phyloP scores from a whole-genome alignment of 2,113 vertebrate species.

The Oncorhynchus clarkii region DNA sequence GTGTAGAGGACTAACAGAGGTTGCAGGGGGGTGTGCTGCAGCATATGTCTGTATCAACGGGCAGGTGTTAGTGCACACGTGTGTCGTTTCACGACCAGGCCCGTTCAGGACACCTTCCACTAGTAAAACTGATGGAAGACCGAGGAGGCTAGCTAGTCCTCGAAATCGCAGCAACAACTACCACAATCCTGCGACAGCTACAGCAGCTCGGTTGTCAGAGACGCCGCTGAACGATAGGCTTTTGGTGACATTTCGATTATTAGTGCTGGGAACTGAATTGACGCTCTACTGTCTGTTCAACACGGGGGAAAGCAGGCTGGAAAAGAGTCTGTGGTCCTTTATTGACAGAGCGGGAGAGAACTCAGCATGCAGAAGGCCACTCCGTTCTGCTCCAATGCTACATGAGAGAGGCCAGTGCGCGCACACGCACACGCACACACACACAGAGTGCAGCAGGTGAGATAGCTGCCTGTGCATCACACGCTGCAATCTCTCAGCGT shows the following conservation, averaged over 20 bases:
- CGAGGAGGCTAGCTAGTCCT: too few species aligned
- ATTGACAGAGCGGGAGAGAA: slow-evolving; percentile 69
- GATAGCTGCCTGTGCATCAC: slow-evolving; percentile 77
- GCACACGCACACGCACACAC: slow-evolving; percentile 34
- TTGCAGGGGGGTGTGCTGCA: not conserved
- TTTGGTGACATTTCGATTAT: too few species aligned
- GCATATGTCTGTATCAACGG: not conserved
- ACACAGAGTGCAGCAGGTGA: slow-evolving; percentile 73
- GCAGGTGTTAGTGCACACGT: not conserved
- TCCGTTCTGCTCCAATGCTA: slow-evolving; percentile 74
- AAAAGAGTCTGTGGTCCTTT: slow-evolving; percentile 63
- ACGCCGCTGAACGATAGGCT: too few species aligned
- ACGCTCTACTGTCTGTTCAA: slow-evolving; percentile 1
- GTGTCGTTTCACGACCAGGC: not conserved
- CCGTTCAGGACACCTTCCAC: not conserved
- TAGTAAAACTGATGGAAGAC: too few species aligned
- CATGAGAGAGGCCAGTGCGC: slow-evolving; percentile 45
- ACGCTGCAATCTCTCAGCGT: slow-evolving; percentile 76
- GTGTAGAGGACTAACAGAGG: not conserved
- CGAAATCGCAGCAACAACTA: too few species aligned
- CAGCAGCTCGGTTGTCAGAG: too few species aligned
- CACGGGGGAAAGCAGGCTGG: slow-evolving; percentile 65
- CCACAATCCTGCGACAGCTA: too few species aligned
- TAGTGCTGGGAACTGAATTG: too few species aligned
- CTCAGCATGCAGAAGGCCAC: slow-evolving; percentile 71